phyloP scores from a whole-genome alignment of 2,113 vertebrate genomes.

The Brienomyrus brachyistius region DNA sequence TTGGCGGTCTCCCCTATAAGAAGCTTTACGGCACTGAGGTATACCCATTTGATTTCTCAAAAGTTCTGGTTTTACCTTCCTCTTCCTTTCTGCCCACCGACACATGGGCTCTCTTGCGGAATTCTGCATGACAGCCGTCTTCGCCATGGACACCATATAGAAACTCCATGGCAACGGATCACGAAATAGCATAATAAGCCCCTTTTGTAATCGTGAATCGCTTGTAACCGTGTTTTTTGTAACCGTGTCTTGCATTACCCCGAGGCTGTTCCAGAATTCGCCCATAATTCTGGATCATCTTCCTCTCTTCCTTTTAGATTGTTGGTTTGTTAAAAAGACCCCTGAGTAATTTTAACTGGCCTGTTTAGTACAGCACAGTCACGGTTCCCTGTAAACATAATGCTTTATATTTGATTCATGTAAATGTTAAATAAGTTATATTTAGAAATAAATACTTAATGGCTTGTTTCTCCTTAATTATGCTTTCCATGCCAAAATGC shows the following conservation, averaged over 20 bases:
- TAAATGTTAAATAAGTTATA: slow-evolving; percentile 32
- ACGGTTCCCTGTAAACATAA: not conserved
- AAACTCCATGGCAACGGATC: not conserved
- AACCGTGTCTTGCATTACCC: not conserved
- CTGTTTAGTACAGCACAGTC: not conserved
- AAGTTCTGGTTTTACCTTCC: not conserved
- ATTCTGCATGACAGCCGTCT: not conserved
- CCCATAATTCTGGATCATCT: not conserved
- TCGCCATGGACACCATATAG: not conserved
- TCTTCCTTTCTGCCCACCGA: not conserved
- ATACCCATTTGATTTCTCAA: not conserved
- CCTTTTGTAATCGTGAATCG: not conserved
- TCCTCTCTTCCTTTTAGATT: not conserved
- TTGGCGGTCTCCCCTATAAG: not conserved
- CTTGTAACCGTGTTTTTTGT: not conserved
- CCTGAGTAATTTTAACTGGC: not conserved
- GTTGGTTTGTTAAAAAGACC: not conserved
- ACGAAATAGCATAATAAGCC: not conserved
- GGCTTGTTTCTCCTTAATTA: slow-evolving; percentile 47
- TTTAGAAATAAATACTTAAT: slow-evolving; percentile 42
- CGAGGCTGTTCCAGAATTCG: not conserved
- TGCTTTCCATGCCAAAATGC: slow-evolving; percentile 41
- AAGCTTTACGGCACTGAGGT: not conserved
- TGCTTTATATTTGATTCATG: slow-evolving; percentile 12
- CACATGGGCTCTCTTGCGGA: not conserved